A percentile compares a stretch with the other conserved stretches of the same genome.
These are phyloP conservation scores for Dasysyrphus albostriatus DNA, from an alignment of 2,888 invertebrate genomes.

Conservation along the genomic window DNA sequence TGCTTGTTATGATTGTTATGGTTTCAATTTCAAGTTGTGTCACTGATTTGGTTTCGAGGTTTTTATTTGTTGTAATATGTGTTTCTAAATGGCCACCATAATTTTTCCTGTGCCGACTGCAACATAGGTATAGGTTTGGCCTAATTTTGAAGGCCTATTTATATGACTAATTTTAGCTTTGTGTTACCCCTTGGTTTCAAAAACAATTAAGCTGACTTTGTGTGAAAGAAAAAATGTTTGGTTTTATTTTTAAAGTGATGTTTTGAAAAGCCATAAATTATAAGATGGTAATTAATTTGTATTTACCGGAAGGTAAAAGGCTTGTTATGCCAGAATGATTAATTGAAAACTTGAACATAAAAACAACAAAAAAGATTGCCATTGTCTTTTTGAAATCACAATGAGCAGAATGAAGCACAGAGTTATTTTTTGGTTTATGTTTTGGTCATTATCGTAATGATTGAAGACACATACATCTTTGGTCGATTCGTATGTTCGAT, in stretches of 20 bases:
- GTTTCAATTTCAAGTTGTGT: constrained; percentile 2
- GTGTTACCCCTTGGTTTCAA: constrained; percentile 28
- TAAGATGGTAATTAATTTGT: constrained; percentile 43
- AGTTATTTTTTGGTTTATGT: background rate
- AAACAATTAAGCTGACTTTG: constrained; percentile 21
- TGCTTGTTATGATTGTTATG: constrained; percentile 7
- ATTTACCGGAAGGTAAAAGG: constrained; percentile 43
- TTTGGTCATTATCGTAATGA: background rate
- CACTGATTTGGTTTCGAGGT: constrained; percentile 16
- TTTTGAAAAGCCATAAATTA: constrained; percentile 36
- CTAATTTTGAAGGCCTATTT: constrained; percentile 33
- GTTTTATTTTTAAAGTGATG: constrained; percentile 14
- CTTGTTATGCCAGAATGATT: constrained; percentile 59
- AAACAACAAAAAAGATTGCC: background rate
- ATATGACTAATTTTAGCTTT: constrained; percentile 49
- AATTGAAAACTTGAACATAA: constrained; percentile 19
- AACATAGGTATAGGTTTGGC: background rate
- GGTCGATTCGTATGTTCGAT: background rate
- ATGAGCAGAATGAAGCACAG: background rate
- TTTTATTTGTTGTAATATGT: background rate
- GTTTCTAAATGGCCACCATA: constrained; percentile 11
- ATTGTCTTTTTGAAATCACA: background rate
- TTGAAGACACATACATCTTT: background rate
- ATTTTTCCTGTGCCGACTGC: constrained; percentile 1
- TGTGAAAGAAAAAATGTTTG: background rate